Evolutionary conservation across 2,888 invertebrate species (phyloP).

Genomic region (Polylopha cassiicola): DNA sequence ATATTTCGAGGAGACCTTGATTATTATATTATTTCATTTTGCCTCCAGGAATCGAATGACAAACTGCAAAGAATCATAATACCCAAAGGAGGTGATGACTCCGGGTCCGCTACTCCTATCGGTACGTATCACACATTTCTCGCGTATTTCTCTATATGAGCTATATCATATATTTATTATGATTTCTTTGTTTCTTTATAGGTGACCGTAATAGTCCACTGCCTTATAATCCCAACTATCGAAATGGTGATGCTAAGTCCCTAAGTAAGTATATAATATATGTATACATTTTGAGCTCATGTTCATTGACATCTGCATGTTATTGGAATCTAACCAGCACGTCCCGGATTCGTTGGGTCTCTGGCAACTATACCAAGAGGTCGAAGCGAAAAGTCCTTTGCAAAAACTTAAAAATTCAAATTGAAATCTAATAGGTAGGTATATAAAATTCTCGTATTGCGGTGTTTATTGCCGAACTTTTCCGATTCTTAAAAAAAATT

Average conservation of each 20-base stretch:
- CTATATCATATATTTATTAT: slow-evolving; percentile 3
- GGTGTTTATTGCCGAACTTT: too few species aligned
- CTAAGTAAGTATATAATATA: slow-evolving; percentile 48
- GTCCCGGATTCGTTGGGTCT: too few species aligned
- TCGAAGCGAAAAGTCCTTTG: too few species aligned
- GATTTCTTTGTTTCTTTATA: slow-evolving; percentile 27
- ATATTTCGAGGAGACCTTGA: slow-evolving; percentile 2
- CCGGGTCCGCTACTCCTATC: slow-evolving; percentile 45
- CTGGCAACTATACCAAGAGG: too few species aligned
- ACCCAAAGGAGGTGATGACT: slow-evolving; percentile 44
- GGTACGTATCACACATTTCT: slow-evolving; percentile 36
- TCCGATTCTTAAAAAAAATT: too few species aligned
- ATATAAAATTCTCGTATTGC: too few species aligned
- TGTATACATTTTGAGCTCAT: too few species aligned
- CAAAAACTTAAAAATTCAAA: too few species aligned
- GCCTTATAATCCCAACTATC: slow-evolving; percentile 46
- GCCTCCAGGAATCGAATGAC: slow-evolving; percentile 49
- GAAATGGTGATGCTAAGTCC: slow-evolving; percentile 61
- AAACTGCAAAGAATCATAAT: slow-evolving; percentile 35
- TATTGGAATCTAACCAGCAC: too few species aligned
- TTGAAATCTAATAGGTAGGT: too few species aligned
- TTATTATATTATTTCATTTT: slow-evolving; percentile 24
- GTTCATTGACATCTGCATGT: too few species aligned
- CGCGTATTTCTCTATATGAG: background rate
- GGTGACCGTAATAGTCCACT: slow-evolving; percentile 49